These are phyloP conservation scores for Corythornis madagascariensis DNA, from an alignment of 2,113 vertebrate genomes.

Conservation along the genomic window DNA sequence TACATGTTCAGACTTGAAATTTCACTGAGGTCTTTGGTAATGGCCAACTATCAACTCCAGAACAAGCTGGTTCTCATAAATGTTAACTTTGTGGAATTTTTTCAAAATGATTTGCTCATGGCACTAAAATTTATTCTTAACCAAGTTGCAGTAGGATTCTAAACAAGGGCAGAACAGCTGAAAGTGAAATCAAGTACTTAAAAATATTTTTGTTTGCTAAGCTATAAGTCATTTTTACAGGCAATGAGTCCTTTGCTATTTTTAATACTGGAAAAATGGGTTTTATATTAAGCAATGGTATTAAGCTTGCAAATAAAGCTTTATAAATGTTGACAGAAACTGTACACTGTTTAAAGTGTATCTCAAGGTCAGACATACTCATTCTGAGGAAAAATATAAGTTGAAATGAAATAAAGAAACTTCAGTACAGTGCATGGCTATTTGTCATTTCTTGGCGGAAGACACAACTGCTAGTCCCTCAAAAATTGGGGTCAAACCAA, in stretches of 20 bases:
- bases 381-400: constrained; percentile 7
- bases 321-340: not conserved
- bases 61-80: not conserved
- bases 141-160: not conserved
- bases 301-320: not conserved
- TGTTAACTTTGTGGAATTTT: not conserved
- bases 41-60: not conserved
- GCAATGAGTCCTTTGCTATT: not conserved
- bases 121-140: not conserved
- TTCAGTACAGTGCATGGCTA: not conserved
- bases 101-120: not conserved
- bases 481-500: constrained; percentile 38
- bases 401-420: not conserved
- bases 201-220: not conserved
- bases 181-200: not conserved
- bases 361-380: not conserved
- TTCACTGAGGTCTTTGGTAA: not conserved
- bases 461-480: not conserved
- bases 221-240: not conserved
- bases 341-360: not conserved
- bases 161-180: not conserved
- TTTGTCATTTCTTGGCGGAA: constrained; percentile 49
- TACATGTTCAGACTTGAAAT: not conserved
- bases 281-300: not conserved
- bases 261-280: constrained; percentile 5